Conservation (phyloP, 2,113 vertebrate species). For the Silurus asotus region DNA sequence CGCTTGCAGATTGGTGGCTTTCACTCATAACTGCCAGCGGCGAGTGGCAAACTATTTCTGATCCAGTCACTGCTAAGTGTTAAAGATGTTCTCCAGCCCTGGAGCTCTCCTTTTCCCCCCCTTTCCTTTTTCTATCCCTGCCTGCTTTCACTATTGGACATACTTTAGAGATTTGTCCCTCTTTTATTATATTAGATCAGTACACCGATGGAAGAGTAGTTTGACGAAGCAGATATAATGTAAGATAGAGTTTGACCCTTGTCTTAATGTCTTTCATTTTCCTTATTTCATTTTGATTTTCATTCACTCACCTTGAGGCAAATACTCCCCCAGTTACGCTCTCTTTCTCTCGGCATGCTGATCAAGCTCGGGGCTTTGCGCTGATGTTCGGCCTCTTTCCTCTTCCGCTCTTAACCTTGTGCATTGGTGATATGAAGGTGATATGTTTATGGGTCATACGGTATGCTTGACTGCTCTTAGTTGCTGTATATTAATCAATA, state of each 20-base stretch:
- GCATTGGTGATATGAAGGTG: conserved; percentile 62
- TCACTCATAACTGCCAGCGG: conserved; percentile 46
- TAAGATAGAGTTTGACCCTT: conserved; percentile 31
- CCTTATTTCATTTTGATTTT: conserved; percentile 5
- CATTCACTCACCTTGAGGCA: conserved; percentile 19
- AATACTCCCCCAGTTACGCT: neutral
- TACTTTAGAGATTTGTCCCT: conserved; percentile 38
- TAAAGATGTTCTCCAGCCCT: conserved; percentile 54
- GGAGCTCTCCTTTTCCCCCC: conserved; percentile 8
- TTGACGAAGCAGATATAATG: conserved; percentile 26
- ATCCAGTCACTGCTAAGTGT: conserved; percentile 54
- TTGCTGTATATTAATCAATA: conserved; percentile 91
- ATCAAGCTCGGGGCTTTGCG: neutral
- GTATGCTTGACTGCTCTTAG: conserved; percentile 82
- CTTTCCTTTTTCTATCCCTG: conserved; percentile 42
- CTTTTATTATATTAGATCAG: conserved; percentile 32
- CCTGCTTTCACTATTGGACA: conserved; percentile 45
- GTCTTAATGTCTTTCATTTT: neutral
- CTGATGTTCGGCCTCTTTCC: neutral
- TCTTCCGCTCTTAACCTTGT: conserved; percentile 55
- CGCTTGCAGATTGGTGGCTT: conserved; percentile 48
- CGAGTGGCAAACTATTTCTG: conserved; percentile 48
- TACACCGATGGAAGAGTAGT: conserved; percentile 7
- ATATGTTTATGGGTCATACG: conserved; percentile 76
- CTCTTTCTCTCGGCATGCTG: neutral